Conservation (phyloP, 2,888 invertebrate genomes). For the Dastarcus helophoroides region DNA sequence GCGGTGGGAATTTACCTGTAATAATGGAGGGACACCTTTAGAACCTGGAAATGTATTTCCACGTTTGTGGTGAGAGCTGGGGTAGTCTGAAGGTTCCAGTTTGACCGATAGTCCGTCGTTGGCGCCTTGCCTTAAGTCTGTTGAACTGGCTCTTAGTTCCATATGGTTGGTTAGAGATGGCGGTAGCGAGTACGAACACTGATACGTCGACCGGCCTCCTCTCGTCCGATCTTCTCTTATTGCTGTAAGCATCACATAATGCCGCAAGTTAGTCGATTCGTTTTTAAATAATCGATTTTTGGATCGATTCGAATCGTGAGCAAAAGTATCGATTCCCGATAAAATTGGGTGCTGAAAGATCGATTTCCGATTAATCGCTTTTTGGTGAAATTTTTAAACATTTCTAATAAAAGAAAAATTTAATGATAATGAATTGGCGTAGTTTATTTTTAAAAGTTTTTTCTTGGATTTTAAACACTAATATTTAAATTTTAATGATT, state of each 20-base stretch:
- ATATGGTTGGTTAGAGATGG: conserved; percentile 43
- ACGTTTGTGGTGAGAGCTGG: conserved; percentile 31
- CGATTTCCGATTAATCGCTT: too few relatives aligned
- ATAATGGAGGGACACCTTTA: conserved; percentile 49
- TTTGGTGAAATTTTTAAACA: too few relatives aligned
- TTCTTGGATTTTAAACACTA: too few relatives aligned
- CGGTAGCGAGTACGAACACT: conserved; percentile 84
- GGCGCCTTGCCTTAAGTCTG: conserved; percentile 34
- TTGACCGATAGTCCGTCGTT: conserved; percentile 36
- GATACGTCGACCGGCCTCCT: conserved; percentile 92
- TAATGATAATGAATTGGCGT: too few relatives aligned
- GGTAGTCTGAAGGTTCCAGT: conserved; percentile 37
- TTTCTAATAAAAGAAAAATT: too few relatives aligned
- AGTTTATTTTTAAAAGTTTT: too few relatives aligned
- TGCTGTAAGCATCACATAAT: conserved; percentile 51
- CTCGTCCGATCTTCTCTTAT: conserved; percentile 90
- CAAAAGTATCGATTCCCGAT: too few relatives aligned
- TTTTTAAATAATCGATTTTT: too few relatives aligned
- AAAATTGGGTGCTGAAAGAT: too few relatives aligned
- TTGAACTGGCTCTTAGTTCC: conserved; percentile 35
- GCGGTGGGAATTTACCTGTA: conserved; percentile 53
- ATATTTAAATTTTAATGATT: too few relatives aligned
- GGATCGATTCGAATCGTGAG: too few relatives aligned
- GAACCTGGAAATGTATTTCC: conserved; percentile 23
- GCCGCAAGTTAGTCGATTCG: too few relatives aligned